Base-by-base conservation (phyloP, 2,888 invertebrate genomes). In the Rhagonycha lutea region DNA sequence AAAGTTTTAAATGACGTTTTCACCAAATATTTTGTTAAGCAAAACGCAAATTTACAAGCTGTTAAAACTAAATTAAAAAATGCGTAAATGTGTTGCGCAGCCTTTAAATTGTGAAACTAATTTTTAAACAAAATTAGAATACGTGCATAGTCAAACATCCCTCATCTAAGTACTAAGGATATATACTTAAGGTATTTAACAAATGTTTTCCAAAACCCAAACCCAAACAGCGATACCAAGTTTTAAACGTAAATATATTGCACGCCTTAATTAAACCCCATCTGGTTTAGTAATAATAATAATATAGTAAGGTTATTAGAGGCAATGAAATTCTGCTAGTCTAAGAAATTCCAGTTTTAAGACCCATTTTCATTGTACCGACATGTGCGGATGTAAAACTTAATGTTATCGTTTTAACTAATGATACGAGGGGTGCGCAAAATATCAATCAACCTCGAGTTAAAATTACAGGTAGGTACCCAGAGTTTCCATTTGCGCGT, bases 201-300 rank as follows among this genome's bases (percentile, higher is more conserved):
- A 68, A 68, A 29, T 18, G 28, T 68, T 68, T 28, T 32, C 18
- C 14, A 26, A 63, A 18, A 18, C 68, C 24, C 32, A 68, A 68
- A 68, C 68, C 32, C 28, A 32, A 68, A 68, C 32, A 18, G 12
- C n/a, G 68, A 68, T 32, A 68, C 18, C 29, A 32, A 68, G 68
- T 68, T 65, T 32, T 65, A 61, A 69, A 69, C 47, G 60, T 24
- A 65, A 69, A 61, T 47, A 47, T 69, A 60, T 61, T 47, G 24
- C 60, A 18, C 32, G 23, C 67, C 24, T 32, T 78, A 78, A 78
- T 73, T 75, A 75, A 78, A 65, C 72, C 70, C 65, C 75, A 75
- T 73, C 78, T 78, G 78, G 14, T 73, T 60, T 70, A 69, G 69
- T 70, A 73, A 70, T 78, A 78, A 75, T 75, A 71, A 73, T 73